A percentile compares a stretch with the other conserved stretches of the same genome.
Conservation (phyloP, 2,113 vertebrate genomes). For the Lophura nycthemera region DNA sequence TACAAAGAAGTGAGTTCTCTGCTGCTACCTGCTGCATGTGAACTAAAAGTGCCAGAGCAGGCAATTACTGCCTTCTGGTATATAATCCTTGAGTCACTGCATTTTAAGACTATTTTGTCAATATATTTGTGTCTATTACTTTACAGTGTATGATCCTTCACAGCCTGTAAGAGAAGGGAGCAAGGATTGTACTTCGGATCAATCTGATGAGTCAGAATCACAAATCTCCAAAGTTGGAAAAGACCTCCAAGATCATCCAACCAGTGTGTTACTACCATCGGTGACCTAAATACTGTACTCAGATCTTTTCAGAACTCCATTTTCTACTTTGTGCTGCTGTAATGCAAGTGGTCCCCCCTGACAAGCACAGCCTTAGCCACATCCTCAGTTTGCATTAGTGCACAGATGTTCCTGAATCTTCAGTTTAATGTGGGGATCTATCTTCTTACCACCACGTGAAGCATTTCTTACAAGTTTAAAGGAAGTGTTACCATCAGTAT, state of each 20-base stretch:
- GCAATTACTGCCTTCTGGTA: neutral
- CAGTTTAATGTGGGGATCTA: neutral
- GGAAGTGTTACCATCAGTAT: rapidly evolving
- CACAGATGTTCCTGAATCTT: neutral
- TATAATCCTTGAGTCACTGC: neutral
- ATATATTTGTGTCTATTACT: neutral
- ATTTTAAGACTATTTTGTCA: neutral
- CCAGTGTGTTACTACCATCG: neutral
- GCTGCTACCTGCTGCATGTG: neutral
- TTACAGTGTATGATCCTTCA: neutral
- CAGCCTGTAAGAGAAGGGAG: neutral
- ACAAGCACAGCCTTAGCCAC: neutral
- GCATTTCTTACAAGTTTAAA: neutral
- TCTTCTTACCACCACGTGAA: rapidly evolving
- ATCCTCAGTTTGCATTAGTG: neutral
- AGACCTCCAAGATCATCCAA: too few relatives aligned
- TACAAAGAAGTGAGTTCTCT: neutral
- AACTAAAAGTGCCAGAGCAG: neutral
- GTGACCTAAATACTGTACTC: neutral
- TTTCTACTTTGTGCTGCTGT: neutral
- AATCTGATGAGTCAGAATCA: neutral
- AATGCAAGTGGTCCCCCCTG: neutral
- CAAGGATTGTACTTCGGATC: neutral
- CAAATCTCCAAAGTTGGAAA: too few relatives aligned
- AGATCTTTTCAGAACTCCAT: neutral